phyloP scores from a whole-genome alignment of 2,113 vertebrate genomes.

The Peromyscus leucopus region DNA sequence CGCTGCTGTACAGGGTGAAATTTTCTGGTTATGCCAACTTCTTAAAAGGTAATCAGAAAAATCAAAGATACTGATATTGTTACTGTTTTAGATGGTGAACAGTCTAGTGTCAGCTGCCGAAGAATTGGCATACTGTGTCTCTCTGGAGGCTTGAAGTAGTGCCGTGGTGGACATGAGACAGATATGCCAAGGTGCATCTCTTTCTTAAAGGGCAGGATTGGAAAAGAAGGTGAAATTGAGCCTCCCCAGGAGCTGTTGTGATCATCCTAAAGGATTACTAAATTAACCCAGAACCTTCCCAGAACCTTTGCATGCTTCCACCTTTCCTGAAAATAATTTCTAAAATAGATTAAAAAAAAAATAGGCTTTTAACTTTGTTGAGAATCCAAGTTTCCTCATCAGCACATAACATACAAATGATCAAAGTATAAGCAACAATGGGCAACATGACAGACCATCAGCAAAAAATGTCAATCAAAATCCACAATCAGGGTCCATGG shows the following conservation, averaged over 20 bases:
- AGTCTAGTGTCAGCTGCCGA: neutral
- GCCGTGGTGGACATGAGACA: neutral
- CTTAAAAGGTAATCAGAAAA: constrained; percentile 55
- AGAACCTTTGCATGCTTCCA: neutral
- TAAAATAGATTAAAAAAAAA: constrained; percentile 6
- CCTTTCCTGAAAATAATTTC: neutral
- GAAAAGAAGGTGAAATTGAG: neutral
- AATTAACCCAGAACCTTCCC: neutral
- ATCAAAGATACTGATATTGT: neutral
- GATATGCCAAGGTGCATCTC: neutral
- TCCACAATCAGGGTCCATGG: neutral
- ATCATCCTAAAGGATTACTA: neutral
- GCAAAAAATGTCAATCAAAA: neutral
- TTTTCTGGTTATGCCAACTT: constrained; percentile 26
- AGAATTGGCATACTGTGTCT: neutral
- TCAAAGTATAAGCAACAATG: neutral
- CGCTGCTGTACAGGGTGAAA: constrained; percentile 13
- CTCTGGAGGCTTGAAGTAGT: neutral
- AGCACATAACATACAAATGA: neutral
- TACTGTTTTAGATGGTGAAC: neutral
- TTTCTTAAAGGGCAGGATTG: neutral
- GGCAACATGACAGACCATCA: neutral
- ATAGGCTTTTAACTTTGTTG: neutral
- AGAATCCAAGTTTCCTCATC: neutral
- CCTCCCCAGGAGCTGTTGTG: neutral